Evolutionary conservation across 2,888 invertebrate genomes (phyloP).

Genomic region (Tetragonisca angustula): DNA sequence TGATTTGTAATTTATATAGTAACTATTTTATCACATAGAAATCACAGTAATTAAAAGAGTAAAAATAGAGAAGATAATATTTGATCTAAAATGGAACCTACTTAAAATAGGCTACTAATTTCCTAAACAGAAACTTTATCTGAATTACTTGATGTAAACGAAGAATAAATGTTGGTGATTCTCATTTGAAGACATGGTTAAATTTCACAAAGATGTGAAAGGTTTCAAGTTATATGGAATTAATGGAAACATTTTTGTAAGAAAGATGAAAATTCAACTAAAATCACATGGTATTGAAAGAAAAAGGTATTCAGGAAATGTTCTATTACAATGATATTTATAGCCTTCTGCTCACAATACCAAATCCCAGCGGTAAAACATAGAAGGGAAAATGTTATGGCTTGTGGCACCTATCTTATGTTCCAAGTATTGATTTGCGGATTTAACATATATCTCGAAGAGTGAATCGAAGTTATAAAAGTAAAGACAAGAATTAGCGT

Average conservation of each 20-base stretch:
- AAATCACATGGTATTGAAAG: not conserved
- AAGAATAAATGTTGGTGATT: not conserved
- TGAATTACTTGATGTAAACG: not conserved
- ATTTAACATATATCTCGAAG: not conserved
- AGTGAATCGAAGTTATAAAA: not conserved
- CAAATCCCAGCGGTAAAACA: not conserved
- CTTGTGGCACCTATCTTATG: not conserved
- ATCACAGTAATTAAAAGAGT: not conserved
- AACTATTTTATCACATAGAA: not conserved
- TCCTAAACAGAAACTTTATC: not conserved
- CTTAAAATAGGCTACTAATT: not conserved
- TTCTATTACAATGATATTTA: not conserved
- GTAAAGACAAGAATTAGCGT: not conserved
- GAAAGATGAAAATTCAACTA: not conserved
- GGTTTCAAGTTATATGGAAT: not conserved
- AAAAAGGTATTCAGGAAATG: not conserved
- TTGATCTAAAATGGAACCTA: not conserved
- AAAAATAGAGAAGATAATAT: not conserved
- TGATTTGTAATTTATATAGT: not conserved
- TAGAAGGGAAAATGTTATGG: not conserved
- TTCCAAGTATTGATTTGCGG: not conserved
- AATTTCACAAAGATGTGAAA: no score
- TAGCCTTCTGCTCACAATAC: not conserved
- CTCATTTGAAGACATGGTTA: not conserved
- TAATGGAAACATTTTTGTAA: not conserved